Evolutionary conservation across 2,888 invertebrate species (phyloP), one percentile per base, ranked within the genome.

Genomic region (Lobophora halterata): DNA sequence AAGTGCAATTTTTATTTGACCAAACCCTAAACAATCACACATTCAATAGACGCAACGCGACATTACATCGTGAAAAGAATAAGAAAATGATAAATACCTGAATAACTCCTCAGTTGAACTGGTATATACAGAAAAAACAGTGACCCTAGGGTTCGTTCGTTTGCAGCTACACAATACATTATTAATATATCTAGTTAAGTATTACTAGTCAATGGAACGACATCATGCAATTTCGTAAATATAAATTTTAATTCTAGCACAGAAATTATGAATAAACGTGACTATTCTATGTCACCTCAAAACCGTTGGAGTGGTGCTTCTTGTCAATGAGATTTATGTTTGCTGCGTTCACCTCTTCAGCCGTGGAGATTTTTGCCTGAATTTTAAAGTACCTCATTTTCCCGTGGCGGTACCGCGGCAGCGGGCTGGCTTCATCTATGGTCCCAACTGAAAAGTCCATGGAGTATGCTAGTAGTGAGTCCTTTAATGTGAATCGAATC

Each of bases 361-460:
- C 42, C 46, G 57, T 62, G 63, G 43, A 56, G 52, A n/a, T 48
- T 54, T 46, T 34, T 45, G 55, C 50, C 64, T 71, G 73, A 80
- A 82, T 71, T 75, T 78, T 74, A 73, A 85, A 77, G 82, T 87
- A 87, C 86, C 86, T 86, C 83, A 35, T 43, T 43, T 36, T 39
- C 63, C 47, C 34, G 33, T 42, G 38, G 42, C 28, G 42, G 10
- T 5, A 18, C 33, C 18, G 31, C 17, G 11, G 38, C n/a, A n/a
- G n/a, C n/a, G n/a, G 9, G n/a, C 8, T 11, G 13, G 71, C 74
- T 67, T 78, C 79, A 55, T 68, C 62, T 64, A 61, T 43, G 58
- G 62, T 58, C 65, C 79, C 82, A 83, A 82, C 86, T 86, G 86
- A 87, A 86, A 87, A 87, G 86, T 77, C 86, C 87, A 87, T 79